Evolutionary conservation across 2,888 invertebrate species (phyloP).

Genomic region (Cotesia congregata): DNA sequence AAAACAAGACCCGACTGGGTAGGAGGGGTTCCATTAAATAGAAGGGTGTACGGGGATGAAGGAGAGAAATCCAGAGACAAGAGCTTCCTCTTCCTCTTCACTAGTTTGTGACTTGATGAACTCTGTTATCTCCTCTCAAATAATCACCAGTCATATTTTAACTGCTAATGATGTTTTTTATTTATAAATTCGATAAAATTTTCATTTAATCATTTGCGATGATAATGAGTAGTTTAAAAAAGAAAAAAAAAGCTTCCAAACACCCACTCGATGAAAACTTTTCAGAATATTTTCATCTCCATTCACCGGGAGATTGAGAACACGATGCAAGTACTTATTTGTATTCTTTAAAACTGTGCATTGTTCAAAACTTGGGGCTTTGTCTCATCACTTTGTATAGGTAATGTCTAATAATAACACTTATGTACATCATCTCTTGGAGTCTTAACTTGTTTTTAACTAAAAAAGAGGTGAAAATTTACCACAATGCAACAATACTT

Average conservation of each 20-base stretch:
- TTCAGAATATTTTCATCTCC: not conserved
- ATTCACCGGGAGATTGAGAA: not conserved
- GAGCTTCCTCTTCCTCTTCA: constrained; percentile 4
- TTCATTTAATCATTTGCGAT: not conserved
- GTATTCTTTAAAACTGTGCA: not conserved
- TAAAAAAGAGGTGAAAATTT: not conserved
- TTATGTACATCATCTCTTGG: not conserved
- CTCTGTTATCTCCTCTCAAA: constrained; percentile 3
- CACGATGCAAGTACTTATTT: not conserved
- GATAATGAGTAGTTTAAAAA: no score
- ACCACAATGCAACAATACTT: not conserved
- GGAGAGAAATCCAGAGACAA: constrained; percentile 10
- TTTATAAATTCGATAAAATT: not conserved
- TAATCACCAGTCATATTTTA: constrained; percentile 5
- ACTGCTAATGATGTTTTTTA: not conserved
- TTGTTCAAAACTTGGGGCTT: not conserved
- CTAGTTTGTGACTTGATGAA: not conserved
- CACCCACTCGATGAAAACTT: not conserved
- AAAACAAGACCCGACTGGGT: not conserved
- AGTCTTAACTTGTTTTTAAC: not conserved
- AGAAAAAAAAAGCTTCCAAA: no score
- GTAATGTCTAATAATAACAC: not conserved
- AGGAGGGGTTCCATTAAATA: not conserved
- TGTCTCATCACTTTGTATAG: not conserved
- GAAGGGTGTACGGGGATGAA: not conserved